These are phyloP conservation scores for Hoplias malabaricus DNA, from an alignment of 2,113 vertebrate genomes.

Conservation along the genomic window DNA sequence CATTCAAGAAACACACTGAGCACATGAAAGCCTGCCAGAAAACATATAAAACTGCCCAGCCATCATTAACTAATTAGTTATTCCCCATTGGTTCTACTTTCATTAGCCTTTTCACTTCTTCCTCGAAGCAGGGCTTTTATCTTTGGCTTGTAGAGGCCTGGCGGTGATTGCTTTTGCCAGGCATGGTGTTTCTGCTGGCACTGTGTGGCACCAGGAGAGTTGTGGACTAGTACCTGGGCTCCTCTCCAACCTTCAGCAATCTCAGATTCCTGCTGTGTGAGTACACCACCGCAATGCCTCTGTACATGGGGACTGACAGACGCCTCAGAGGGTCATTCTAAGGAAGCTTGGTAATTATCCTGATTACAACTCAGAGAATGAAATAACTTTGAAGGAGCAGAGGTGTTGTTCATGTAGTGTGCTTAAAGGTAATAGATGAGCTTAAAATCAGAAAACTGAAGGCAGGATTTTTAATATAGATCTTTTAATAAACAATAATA, in stretches of 20 bases:
- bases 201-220: not conserved
- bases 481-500: too few species aligned
- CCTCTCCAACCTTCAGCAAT: conserved; percentile 16
- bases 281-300: not conserved
- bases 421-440: too few species aligned
- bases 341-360: not conserved
- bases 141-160: not conserved
- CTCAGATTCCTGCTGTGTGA: conserved; percentile 26
- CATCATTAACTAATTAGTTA: not conserved
- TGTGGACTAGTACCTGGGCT: conserved; percentile 34
- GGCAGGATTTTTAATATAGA: too few species aligned
- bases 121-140: not conserved
- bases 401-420: not conserved
- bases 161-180: too few species aligned
- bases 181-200: not conserved
- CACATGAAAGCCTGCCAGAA: not conserved
- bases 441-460: too few species aligned
- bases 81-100: not conserved
- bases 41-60: not conserved
- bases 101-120: not conserved
- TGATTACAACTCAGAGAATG: not conserved
- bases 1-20: not conserved
- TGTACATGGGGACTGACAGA: not conserved
- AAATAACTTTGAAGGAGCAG: not conserved
- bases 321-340: not conserved